These are phyloP conservation scores for Andrena chrysosceles DNA, from an alignment of 2,888 invertebrate genomes.

Conservation along the genomic window DNA sequence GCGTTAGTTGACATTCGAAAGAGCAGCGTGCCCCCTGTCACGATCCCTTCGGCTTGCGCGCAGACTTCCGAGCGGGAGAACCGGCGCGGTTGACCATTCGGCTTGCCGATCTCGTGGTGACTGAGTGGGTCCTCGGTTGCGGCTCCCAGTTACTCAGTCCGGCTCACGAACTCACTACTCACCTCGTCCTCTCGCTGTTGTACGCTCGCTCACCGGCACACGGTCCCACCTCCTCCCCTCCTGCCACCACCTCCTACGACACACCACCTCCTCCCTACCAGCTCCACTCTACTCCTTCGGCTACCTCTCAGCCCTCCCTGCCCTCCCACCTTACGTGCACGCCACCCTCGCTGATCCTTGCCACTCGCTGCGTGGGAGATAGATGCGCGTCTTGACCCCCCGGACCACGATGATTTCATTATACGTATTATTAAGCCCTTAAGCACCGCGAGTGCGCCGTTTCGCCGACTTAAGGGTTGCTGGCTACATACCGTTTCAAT, in stretches of 20 bases:
- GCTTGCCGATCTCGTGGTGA: conserved; percentile 85
- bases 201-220: conserved; percentile 64
- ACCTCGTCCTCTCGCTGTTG: conserved; percentile 76
- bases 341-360: conserved; percentile 62
- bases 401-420: conserved; percentile 80
- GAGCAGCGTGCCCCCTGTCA: conserved; percentile 41
- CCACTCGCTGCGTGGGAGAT: conserved; percentile 55
- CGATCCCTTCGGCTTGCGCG: conserved; percentile 50
- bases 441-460: background rate
- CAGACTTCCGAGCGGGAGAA: conserved; percentile 66
- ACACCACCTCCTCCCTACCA: conserved; percentile 60
- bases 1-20: conserved; percentile 62
- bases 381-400: conserved; percentile 63
- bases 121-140: conserved; percentile 81
- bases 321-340: conserved; percentile 61
- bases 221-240: conserved; percentile 67
- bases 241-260: conserved; percentile 61
- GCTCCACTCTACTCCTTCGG: conserved; percentile 68
- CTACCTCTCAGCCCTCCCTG: conserved; percentile 65
- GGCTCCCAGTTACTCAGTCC: conserved; percentile 82
- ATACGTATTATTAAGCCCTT: conserved; percentile 76
- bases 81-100: conserved; percentile 83
- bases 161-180: conserved; percentile 80
- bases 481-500: background rate
- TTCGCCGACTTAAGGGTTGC: background rate